A percentile compares a stretch with the other conserved stretches of the same genome.
phyloP scores from a whole-genome alignment of 2,113 vertebrate genomes.

The Poeciliopsis retropinna region DNA sequence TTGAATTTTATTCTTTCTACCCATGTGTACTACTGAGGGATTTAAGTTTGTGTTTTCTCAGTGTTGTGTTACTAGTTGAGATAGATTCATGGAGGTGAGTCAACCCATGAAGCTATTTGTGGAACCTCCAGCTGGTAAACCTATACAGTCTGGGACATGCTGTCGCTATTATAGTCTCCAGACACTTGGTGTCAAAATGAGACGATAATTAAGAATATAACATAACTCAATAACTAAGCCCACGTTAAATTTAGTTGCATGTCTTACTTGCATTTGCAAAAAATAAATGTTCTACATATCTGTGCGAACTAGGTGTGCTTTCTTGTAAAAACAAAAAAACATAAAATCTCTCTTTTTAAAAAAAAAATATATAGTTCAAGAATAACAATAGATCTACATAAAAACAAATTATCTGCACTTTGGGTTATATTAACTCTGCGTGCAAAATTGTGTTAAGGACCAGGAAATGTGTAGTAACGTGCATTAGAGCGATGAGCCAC shows the following conservation, averaged over 20 bases:
- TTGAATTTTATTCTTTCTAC: conserved; percentile 1
- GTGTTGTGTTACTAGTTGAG: conserved; percentile 29
- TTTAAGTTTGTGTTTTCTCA: conserved; percentile 38
- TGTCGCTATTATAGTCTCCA: conserved; percentile 26
- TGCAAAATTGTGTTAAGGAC: background rate
- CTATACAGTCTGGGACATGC: conserved; percentile 52
- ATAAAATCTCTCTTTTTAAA: background rate
- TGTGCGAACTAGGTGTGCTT: background rate
- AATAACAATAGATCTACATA: background rate
- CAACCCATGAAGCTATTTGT: conserved; percentile 60
- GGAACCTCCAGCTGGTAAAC: conserved; percentile 64
- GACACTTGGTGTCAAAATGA: conserved; percentile 51
- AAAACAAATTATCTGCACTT: background rate
- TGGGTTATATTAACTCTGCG: background rate
- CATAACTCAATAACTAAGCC: background rate
- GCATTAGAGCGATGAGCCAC: background rate
- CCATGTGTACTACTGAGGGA: background rate
- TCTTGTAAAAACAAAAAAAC: too few relatives aligned
- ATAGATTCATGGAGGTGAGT: conserved; percentile 23
- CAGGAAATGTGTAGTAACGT: background rate
- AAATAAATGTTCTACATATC: background rate
- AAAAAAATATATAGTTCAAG: background rate
- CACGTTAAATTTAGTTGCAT: conserved; percentile 4
- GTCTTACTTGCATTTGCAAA: background rate
- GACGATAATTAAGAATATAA: conserved; percentile 26